A percentile compares a stretch with the other conserved stretches of the same genome.
phyloP scores from a whole-genome alignment of 2,888 invertebrate species.

The Drosophila vallismaia region DNA sequence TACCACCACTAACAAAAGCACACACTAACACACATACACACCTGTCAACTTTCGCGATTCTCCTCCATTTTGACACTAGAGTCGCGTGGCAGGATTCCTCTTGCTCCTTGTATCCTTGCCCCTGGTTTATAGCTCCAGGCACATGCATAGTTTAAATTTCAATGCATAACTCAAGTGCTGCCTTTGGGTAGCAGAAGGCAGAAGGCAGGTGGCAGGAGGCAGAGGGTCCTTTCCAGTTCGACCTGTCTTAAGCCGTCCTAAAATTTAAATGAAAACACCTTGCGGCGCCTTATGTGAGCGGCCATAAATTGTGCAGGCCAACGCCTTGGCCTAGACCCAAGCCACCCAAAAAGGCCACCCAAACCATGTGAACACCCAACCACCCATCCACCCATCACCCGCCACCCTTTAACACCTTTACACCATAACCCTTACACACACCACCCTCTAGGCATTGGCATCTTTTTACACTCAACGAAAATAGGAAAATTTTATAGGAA shows the following conservation, averaged over 20 bases:
- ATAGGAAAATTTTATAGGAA: no score
- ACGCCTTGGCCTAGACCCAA: neutral
- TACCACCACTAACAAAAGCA: constrained; percentile 60
- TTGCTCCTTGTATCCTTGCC: neutral
- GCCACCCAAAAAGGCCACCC: neutral
- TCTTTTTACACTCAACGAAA: neutral
- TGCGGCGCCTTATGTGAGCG: constrained; percentile 49
- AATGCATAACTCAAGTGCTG: constrained; percentile 62
- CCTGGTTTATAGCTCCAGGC: constrained; percentile 20
- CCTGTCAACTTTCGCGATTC: constrained; percentile 49
- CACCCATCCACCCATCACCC: neutral
- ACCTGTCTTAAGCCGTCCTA: constrained; percentile 52
- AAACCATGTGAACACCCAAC: neutral
- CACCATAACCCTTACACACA: constrained; percentile 1
- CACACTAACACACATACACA: constrained; percentile 14
- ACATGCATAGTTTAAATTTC: constrained; percentile 65
- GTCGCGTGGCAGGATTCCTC: constrained; percentile 13
- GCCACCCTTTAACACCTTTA: constrained; percentile 6
- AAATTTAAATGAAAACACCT: constrained; percentile 72
- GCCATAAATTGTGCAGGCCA: constrained; percentile 45
- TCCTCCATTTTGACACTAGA: constrained; percentile 12
- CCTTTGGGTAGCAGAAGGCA: no score
- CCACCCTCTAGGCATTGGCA: neutral
- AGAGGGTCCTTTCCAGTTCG: constrained; percentile 23
- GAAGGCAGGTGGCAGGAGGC: neutral